Conservation (phyloP, 2,113 vertebrate genomes). For the Neodon shergylaensis region DNA sequence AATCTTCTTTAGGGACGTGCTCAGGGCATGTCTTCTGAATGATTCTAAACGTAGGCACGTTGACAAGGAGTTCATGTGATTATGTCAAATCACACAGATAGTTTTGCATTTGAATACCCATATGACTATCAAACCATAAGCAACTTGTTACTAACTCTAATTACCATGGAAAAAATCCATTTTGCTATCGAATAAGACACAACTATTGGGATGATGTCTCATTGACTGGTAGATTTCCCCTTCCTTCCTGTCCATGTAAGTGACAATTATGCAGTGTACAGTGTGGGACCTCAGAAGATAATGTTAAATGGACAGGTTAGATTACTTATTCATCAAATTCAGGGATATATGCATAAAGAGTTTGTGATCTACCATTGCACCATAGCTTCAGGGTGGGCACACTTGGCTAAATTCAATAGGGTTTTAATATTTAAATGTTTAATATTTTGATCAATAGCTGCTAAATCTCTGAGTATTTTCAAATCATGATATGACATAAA, state of each 20-base stretch:
- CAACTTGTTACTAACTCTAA: neutral
- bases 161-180: neutral
- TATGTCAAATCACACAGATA: neutral
- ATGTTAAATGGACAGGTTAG: neutral
- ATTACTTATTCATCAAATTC: neutral
- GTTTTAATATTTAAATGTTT: neutral
- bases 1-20: neutral
- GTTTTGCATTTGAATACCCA: neutral
- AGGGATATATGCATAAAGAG: too few relatives aligned
- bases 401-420: neutral
- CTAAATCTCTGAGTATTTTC: neutral
- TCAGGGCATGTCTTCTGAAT: neutral
- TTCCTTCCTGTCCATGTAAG: too few relatives aligned
- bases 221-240: too few relatives aligned
- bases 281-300: neutral
- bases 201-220: neutral
- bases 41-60: neutral
- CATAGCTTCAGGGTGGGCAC: neutral
- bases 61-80: neutral
- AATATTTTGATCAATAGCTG: neutral
- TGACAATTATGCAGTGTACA: neutral
- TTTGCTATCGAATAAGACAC: neutral
- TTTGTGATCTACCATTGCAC: neutral
- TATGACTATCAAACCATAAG: neutral
- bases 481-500: neutral